phyloP scores from a whole-genome alignment of 2,797 vertebrate genomes.

The Danio aesculapii region DNA sequence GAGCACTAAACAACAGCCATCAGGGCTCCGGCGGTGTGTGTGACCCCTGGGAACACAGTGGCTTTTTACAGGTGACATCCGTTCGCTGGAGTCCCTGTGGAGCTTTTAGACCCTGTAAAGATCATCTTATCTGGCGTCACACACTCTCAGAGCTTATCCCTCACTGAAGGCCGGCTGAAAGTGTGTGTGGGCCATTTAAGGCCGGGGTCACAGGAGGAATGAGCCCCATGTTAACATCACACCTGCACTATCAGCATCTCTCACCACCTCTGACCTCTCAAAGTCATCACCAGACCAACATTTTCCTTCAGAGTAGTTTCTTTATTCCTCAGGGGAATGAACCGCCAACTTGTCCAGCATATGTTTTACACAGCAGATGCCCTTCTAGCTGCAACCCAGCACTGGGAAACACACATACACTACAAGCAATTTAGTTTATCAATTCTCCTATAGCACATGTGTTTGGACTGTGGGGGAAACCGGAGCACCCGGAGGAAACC shows the following conservation, averaged over 20 bases:
- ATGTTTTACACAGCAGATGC: too few species aligned
- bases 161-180: slow-evolving; percentile 26
- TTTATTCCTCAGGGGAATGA: too few species aligned
- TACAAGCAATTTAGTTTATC: too few species aligned
- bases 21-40: neutral
- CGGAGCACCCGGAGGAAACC: too few species aligned
- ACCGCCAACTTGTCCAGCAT: too few species aligned
- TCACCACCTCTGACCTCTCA: slow-evolving; percentile 25
- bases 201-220: slow-evolving; percentile 8
- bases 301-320: too few species aligned
- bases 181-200: slow-evolving; percentile 43
- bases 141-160: slow-evolving; percentile 30
- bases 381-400: too few species aligned
- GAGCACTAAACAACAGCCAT: neutral
- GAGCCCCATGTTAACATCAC: neutral
- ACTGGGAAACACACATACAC: too few species aligned
- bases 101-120: slow-evolving; percentile 1
- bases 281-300: too few species aligned
- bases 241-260: slow-evolving; percentile 11
- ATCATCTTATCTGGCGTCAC: slow-evolving; percentile 20
- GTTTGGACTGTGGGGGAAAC: too few species aligned
- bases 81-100: neutral
- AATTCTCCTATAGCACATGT: too few species aligned
- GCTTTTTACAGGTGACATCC: neutral
- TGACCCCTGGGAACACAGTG: neutral